Base-by-base conservation (phyloP, 2,797 vertebrate genomes). In the Sebastes hubbsi region DNA sequence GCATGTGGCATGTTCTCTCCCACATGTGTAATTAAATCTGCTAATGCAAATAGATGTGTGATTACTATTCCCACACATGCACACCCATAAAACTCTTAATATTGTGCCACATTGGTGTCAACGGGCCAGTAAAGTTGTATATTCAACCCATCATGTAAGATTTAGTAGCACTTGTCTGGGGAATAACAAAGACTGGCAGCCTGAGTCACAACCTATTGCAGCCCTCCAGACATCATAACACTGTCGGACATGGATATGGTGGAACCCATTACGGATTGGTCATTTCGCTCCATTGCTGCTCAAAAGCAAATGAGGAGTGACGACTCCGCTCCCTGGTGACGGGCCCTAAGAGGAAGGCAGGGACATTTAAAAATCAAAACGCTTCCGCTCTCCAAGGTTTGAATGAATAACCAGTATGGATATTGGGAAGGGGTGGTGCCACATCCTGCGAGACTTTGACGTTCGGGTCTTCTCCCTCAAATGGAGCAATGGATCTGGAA, bases 301-400 rank as follows among this genome's bases (percentile, higher is more conserved):
- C 30, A 46, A 56, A 83, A 80, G 70, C 83, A 89, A 92, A 92
- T 75, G 78, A 88, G 74, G 82, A 86, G 78, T 72, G 87, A 89
- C 72, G n/a, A 84, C 56, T 77, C 13, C 0, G 5, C 68, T 91
- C 72, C 83, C 65, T 20, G 68, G 76, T 80, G 89, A 81, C 56
- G 2, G 75, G 74, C 24, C 46, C 5, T 18, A 10, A 58, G 49
- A 72, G 68, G 67, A 71, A 77, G 65, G 14, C 73, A 22, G 68
- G 68, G 62, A 77, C 66, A 65, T 82, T 82, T 74, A 38, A 68
- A 49, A 83, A 86, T 88, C 74, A 76, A 81, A 49, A 88, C 2
- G 13, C 75, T 75, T 80, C 63, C 56, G 6, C 59, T 75, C 29
- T 52, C 60, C 14, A 18, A 18, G 73, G 61, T 82, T 71, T 79